Base-by-base conservation (phyloP, 2,113 vertebrate species). In the Megaceryle maxima region DNA sequence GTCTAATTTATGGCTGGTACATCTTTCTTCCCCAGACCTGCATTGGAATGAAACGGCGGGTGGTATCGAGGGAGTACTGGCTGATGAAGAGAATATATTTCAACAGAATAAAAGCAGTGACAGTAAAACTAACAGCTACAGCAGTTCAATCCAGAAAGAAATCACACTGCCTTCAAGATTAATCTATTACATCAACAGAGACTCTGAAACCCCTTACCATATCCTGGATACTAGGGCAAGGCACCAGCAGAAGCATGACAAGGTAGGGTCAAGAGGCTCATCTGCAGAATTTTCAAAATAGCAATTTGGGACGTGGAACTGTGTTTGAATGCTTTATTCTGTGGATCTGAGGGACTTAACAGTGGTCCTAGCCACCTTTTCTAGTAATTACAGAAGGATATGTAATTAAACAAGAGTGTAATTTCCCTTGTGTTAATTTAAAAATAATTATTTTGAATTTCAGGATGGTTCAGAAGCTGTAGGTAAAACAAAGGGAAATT, bases 111-210 rank as follows among this genome's bases (percentile, higher is more conserved):
- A 98, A 98, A 98, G 98, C 98, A 98, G 98, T 97, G 97, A 89
- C 95, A 96, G 96, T 94, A 97, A 97, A 95, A 98, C 98, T 96
- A 98, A 97, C 98, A 98, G 94, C 92, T 97, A 96, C 95, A 98
- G 95, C 94, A 98, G 89, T 97, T 97, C 97, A 96, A 95, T 96
- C 91, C 98, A 99, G 96, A 98, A 98, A 84, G 98, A 98, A 97
- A 98, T 99, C 97, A 98, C 98, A 55, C 98, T 99, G 98, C 99
- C 99, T 93, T 99, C 99, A 69, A 99, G 99, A 97, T 96, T 99
- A 78, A 97, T 99, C 77, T 99, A 99, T 98, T 99, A 99, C 97
- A 98, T 99, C 92, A 99, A 99, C 85, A 99, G 98, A 97, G 99
- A 99, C 95, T 98, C 98, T 3, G 99, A 99, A 98, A 99, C 99